Conservation (phyloP, 2,797 vertebrate genomes). For the Lepus oiostolus region DNA sequence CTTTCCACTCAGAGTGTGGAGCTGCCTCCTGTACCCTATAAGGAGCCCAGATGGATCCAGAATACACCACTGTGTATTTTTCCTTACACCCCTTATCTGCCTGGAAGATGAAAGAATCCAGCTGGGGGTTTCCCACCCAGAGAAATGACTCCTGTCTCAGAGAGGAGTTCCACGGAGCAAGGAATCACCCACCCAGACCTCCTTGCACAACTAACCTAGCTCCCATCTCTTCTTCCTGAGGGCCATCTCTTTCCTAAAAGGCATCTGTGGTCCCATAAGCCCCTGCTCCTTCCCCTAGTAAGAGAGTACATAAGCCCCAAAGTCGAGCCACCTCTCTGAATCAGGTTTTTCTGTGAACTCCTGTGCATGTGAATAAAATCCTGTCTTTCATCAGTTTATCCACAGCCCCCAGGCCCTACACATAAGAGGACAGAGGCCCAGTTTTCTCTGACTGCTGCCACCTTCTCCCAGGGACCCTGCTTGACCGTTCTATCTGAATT, state of each 20-base stretch:
- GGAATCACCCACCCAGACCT: neutral
- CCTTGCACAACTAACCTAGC: neutral
- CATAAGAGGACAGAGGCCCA: neutral
- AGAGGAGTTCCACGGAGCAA: neutral
- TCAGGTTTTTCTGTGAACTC: constrained; percentile 33
- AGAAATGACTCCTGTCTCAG: neutral
- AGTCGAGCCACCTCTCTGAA: neutral
- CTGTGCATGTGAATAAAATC: neutral
- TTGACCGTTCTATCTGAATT: neutral
- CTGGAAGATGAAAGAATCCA: constrained; percentile 20
- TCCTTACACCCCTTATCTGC: neutral
- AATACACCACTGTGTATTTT: neutral
- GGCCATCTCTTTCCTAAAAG: neutral
- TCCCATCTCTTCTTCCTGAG: neutral
- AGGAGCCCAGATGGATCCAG: neutral
- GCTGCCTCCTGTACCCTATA: neutral
- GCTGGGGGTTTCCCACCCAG: neutral
- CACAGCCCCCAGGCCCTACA: neutral
- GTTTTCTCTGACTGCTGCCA: neutral
- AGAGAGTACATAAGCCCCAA: neutral
- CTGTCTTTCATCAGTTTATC: constrained; percentile 38
- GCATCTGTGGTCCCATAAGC: neutral
- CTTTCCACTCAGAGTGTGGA: neutral
- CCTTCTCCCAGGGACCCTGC: neutral
- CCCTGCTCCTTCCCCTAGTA: neutral